These are phyloP conservation scores for Parauchenoglanis punctatus DNA, from an alignment of 2,797 vertebrate species.

Conservation along the genomic window DNA sequence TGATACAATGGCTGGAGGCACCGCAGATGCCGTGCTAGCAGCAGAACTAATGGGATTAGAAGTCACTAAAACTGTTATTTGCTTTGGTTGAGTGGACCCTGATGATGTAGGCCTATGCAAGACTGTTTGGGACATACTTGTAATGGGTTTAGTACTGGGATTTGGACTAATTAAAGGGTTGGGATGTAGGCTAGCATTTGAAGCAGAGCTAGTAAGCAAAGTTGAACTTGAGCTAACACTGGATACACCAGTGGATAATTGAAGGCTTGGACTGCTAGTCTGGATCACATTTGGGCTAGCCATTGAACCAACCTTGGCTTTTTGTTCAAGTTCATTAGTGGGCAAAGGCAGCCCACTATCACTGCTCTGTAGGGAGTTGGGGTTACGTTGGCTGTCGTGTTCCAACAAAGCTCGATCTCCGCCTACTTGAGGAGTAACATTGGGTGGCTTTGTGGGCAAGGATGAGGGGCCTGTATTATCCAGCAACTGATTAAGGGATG, in stretches of 20 bases:
- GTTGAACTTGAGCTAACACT: conserved; percentile 59
- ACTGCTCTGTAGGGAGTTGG: conserved; percentile 64
- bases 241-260: conserved; percentile 61
- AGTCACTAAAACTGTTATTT: conserved; percentile 95
- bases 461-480: conserved; percentile 84
- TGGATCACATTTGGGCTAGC: conserved; percentile 55
- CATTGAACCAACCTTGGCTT: conserved; percentile 62
- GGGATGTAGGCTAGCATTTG: conserved; percentile 41
- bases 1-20: conserved; percentile 83
- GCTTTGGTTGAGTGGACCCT: conserved; percentile 83
- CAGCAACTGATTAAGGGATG: conserved; percentile 93
- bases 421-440: conserved; percentile 51
- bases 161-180: conserved; percentile 56
- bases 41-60: conserved; percentile 91
- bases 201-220: conserved; percentile 51
- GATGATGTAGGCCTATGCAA: conserved; percentile 86
- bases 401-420: conserved; percentile 65
- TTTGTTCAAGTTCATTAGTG: conserved; percentile 71
- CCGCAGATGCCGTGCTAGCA: conserved; percentile 81
- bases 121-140: conserved; percentile 78
- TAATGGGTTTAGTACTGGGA: conserved; percentile 69
- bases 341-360: conserved; percentile 63
- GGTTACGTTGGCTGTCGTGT: conserved; percentile 61
- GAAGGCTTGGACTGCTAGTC: conserved; percentile 64
- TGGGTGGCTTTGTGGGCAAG: conserved; percentile 77